Conservation (phyloP, 2,888 invertebrate genomes). For the Campoletis raptor region DNA sequence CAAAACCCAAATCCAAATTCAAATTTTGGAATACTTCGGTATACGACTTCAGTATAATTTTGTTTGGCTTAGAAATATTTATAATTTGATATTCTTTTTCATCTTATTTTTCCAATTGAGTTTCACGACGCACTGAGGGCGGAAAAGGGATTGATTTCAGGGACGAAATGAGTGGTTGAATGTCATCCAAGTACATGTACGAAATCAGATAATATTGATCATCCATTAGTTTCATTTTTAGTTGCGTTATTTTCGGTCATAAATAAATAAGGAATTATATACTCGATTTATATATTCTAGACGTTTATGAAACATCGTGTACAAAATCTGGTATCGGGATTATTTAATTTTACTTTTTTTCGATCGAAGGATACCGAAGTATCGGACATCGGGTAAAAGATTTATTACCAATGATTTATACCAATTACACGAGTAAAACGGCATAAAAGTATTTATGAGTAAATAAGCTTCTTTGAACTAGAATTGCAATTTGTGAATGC, state of each 20-base stretch:
- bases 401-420: background rate
- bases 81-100: background rate
- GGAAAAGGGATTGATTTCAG: background rate
- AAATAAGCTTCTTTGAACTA: too few species aligned
- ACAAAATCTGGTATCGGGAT: background rate
- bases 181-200: background rate
- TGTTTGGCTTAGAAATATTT: background rate
- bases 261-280: background rate
- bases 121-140: background rate
- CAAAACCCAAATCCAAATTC: too few species aligned
- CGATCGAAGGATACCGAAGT: too few species aligned
- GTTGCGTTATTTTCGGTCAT: background rate
- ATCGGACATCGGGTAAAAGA: too few species aligned
- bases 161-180: background rate
- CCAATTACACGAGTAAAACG: background rate
- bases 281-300: background rate
- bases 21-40: background rate
- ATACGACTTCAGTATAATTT: background rate
- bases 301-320: background rate
- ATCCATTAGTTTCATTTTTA: background rate
- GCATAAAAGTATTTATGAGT: background rate
- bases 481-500: background rate
- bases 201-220: background rate
- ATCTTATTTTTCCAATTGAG: background rate
- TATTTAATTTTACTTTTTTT: background rate